These are phyloP conservation scores for Rosalia funebris DNA, from an alignment of 2,888 invertebrate species.

Conservation along the genomic window DNA sequence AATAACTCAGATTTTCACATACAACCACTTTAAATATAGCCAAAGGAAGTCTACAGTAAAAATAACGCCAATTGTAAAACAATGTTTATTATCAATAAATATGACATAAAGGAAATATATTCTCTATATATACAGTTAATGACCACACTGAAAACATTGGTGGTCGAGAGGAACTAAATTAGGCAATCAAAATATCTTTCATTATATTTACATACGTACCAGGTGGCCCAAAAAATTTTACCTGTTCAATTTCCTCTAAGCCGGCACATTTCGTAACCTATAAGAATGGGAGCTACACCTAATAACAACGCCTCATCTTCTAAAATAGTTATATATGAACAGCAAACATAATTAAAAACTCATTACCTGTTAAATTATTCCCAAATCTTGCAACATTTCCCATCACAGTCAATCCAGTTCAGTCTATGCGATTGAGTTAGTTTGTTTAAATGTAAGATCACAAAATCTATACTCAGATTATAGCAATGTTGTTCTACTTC, in stretches of 20 bases:
- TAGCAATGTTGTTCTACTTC: no score
- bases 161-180: slow-evolving; percentile 13
- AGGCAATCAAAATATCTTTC: slow-evolving; percentile 14
- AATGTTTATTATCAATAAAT: slow-evolving; percentile 17
- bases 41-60: no score
- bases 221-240: slow-evolving; percentile 13
- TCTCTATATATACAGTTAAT: slow-evolving; percentile 11
- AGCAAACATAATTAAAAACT: no score
- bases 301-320: no score
- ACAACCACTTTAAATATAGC: no score
- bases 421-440: not conserved
- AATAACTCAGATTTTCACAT: no score
- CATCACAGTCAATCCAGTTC: slow-evolving; percentile 14
- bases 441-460: not conserved
- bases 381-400: not conserved
- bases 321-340: no score
- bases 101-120: slow-evolving; percentile 20
- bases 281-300: no score
- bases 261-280: no score
- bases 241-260: no score
- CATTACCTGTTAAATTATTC: no score
- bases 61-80: no score
- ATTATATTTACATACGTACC: slow-evolving; percentile 1
- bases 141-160: slow-evolving; percentile 1
- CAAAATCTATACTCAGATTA: not conserved